Evolutionary conservation across 1,140 invertebrate genomes (phyloP).

Genomic region (Caenorhabditis remanei): DNA sequence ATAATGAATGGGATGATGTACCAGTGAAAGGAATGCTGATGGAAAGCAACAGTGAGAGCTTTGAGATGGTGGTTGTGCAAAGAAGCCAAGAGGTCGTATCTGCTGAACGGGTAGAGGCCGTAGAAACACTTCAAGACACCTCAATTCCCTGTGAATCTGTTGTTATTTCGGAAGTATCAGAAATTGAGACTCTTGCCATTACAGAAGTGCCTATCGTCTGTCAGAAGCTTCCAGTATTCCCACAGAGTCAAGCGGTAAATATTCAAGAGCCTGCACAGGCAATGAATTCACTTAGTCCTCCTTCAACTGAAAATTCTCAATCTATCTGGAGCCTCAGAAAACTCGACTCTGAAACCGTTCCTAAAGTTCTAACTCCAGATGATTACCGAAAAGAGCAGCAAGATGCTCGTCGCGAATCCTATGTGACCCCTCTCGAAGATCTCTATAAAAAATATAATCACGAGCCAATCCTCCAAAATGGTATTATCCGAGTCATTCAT

Average conservation of each 20-base stretch:
- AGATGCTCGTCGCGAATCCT: not conserved
- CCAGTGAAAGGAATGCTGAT: not conserved
- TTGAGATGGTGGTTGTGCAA: conserved; percentile 7
- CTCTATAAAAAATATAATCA: conserved; percentile 23
- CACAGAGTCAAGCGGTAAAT: too few relatives aligned
- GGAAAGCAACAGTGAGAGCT: not conserved
- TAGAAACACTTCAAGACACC: too few relatives aligned
- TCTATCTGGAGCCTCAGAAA: not conserved
- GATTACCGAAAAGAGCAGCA: conserved; percentile 9
- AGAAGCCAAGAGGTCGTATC: not conserved
- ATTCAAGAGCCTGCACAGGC: too few relatives aligned
- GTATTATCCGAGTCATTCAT: not conserved
- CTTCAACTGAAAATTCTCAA: too few relatives aligned
- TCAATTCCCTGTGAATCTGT: too few relatives aligned
- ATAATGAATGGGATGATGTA: not conserved
- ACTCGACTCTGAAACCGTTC: not conserved
- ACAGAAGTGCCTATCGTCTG: too few relatives aligned
- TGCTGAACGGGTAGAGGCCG: too few relatives aligned
- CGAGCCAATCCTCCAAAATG: conserved; percentile 14
- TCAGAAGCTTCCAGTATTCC: too few relatives aligned
- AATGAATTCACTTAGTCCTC: too few relatives aligned
- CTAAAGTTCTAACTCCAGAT: conserved; percentile 13
- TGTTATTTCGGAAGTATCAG: too few relatives aligned
- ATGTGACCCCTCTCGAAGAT: conserved; percentile 3
- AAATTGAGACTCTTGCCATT: too few relatives aligned